Conservation (phyloP, 2,113 vertebrate genomes). For the Sprattus sprattus region DNA sequence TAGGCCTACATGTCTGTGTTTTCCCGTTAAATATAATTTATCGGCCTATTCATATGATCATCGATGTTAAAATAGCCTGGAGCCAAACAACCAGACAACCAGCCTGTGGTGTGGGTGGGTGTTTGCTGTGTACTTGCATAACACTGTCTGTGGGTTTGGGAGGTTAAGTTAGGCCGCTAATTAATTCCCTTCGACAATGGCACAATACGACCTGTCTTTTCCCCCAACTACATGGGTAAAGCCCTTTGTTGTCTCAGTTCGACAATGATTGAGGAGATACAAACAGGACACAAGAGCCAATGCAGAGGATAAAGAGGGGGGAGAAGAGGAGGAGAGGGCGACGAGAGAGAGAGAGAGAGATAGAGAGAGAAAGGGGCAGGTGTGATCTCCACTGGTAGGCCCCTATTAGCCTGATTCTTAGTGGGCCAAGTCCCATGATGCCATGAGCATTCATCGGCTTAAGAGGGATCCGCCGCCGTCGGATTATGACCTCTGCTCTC, state of each 20-base stretch:
- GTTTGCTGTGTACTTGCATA: neutral
- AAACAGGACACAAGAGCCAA: constrained; percentile 21
- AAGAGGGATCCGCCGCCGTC: constrained; percentile 15
- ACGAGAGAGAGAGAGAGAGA: neutral
- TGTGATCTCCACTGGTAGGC: constrained; percentile 34
- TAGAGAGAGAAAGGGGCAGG: neutral
- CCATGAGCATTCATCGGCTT: constrained; percentile 20
- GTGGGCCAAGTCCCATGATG: constrained; percentile 55
- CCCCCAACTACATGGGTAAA: neutral
- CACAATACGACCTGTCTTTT: neutral
- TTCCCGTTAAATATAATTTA: neutral
- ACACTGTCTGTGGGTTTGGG: neutral
- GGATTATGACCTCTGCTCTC: constrained; percentile 56
- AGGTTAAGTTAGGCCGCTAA: neutral
- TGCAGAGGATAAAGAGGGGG: neutral
- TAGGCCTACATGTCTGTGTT: neutral
- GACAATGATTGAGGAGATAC: neutral
- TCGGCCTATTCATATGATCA: neutral
- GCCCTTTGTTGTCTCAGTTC: neutral
- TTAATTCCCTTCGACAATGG: neutral
- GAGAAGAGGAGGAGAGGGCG: constrained; percentile 13
- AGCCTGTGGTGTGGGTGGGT: neutral
- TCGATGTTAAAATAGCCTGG: neutral
- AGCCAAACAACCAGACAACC: neutral
- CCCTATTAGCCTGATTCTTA: constrained; percentile 56